These are phyloP conservation scores for Muscicapa adusta DNA, from an alignment of 2,113 vertebrate species.

Conservation along the genomic window DNA sequence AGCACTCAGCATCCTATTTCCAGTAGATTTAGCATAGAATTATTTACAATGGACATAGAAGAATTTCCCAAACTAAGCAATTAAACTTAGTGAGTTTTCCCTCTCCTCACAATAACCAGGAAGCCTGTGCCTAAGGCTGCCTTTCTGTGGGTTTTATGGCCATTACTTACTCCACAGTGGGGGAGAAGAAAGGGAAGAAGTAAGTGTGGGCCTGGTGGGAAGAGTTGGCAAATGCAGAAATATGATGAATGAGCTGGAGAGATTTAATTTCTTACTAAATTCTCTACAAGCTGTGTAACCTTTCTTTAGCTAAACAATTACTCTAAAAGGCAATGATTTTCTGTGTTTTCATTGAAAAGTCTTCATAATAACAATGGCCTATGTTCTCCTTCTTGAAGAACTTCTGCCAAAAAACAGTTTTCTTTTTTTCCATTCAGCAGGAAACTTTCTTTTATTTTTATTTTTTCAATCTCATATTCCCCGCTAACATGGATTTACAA, in stretches of 20 bases:
- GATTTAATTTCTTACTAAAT: slow-evolving; percentile 66
- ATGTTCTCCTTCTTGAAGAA: slow-evolving; percentile 59
- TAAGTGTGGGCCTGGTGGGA: slow-evolving; percentile 54
- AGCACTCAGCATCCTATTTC: slow-evolving; percentile 15
- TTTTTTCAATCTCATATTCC: slow-evolving; percentile 54
- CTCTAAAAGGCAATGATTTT: slow-evolving; percentile 52
- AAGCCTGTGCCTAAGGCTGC: slow-evolving; percentile 2
- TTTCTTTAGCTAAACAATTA: slow-evolving; percentile 47
- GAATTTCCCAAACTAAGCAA: slow-evolving; percentile 50
- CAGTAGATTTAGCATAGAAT: slow-evolving; percentile 12
- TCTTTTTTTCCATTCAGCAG: slow-evolving; percentile 65
- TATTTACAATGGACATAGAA: slow-evolving; percentile 26
- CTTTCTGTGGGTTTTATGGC: slow-evolving; percentile 53
- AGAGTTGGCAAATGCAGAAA: slow-evolving; percentile 65
- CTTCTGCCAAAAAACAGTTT: slow-evolving; percentile 61
- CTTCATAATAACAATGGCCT: slow-evolving; percentile 68
- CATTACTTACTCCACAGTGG: slow-evolving; percentile 53
- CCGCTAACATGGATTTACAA: slow-evolving; percentile 44
- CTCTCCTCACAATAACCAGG: slow-evolving; percentile 30
- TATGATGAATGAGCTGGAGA: slow-evolving; percentile 62
- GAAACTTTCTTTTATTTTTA: slow-evolving; percentile 60
- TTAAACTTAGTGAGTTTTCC: background rate
- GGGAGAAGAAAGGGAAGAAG: slow-evolving; percentile 46
- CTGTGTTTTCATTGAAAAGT: slow-evolving; percentile 57
- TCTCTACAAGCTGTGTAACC: slow-evolving; percentile 57